Conservation (phyloP, 2,113 vertebrate genomes). For the Pterocles orientalis region DNA sequence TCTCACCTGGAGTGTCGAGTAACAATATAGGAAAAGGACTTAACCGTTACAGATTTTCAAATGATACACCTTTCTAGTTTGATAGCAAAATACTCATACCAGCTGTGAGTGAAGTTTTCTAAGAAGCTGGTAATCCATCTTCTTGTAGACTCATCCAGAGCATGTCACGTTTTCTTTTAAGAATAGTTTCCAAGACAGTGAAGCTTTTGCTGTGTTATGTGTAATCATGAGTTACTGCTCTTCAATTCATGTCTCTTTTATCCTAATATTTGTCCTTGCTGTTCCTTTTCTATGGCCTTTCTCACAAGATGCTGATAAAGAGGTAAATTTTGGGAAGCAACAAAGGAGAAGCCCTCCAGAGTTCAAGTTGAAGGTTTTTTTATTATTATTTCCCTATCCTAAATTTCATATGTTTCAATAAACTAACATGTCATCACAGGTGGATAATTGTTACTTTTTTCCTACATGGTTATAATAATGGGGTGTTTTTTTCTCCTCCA, state of each 20-base stretch:
- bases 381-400: not conserved
- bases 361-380: not conserved
- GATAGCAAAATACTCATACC: not conserved
- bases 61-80: not conserved
- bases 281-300: not conserved
- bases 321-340: not conserved
- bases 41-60: constrained; percentile 10
- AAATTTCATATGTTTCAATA: not conserved
- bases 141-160: not conserved
- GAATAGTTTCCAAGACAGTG: not conserved
- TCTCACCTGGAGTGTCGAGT: not conserved
- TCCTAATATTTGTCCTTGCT: not conserved
- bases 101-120: not conserved
- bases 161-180: not conserved
- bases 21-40: not conserved
- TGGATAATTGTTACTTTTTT: not conserved
- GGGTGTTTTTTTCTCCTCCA: fast-evolving
- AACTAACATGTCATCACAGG: not conserved
- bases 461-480: not conserved
- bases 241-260: not conserved
- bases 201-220: not conserved
- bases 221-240: not conserved
- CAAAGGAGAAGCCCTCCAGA: not conserved
- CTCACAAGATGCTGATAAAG: not conserved
- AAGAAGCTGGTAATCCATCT: not conserved